These are phyloP conservation scores for Megaustenia siamemsis DNA, from an alignment of 2,888 invertebrate genomes.

Conservation along the genomic window DNA sequence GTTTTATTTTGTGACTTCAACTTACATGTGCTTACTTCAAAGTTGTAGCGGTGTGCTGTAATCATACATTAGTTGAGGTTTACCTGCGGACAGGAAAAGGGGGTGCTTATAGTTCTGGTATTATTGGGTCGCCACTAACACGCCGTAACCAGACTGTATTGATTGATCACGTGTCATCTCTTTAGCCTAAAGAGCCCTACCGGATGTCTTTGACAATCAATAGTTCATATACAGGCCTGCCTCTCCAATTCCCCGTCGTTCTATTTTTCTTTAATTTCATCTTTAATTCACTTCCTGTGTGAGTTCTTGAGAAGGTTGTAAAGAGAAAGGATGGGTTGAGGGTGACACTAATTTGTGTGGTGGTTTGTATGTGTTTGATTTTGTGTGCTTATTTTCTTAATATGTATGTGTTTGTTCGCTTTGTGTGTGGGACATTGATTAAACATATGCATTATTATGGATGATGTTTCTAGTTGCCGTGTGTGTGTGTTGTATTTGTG, in stretches of 20 bases:
- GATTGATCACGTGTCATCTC: background rate
- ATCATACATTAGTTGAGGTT: background rate
- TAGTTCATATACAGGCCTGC: slow-evolving; percentile 29
- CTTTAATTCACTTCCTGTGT: background rate
- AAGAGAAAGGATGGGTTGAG: too few relatives aligned
- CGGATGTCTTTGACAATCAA: slow-evolving; percentile 42
- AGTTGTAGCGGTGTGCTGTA: too few relatives aligned
- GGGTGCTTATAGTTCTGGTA: background rate
- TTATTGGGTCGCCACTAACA: too few relatives aligned
- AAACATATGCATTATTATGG: too few relatives aligned
- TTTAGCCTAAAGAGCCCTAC: background rate
- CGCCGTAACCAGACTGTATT: slow-evolving; percentile 13
- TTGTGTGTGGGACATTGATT: too few relatives aligned
- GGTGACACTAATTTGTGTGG: too few relatives aligned
- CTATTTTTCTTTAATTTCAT: background rate
- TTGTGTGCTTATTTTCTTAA: background rate
- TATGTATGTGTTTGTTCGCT: too few relatives aligned
- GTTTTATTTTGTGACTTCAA: too few relatives aligned
- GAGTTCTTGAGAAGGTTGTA: too few relatives aligned
- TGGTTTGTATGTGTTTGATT: background rate
- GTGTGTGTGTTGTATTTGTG: background rate
- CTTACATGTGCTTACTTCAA: too few relatives aligned
- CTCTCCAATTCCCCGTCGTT: slow-evolving; percentile 6
- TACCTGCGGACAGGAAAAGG: background rate
- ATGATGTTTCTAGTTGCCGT: background rate